Percentiles rank a stretch among this genome's conserved stretches.
phyloP scores from a whole-genome alignment of 2,888 invertebrate genomes.

The Nephrotoma guestfalica region DNA sequence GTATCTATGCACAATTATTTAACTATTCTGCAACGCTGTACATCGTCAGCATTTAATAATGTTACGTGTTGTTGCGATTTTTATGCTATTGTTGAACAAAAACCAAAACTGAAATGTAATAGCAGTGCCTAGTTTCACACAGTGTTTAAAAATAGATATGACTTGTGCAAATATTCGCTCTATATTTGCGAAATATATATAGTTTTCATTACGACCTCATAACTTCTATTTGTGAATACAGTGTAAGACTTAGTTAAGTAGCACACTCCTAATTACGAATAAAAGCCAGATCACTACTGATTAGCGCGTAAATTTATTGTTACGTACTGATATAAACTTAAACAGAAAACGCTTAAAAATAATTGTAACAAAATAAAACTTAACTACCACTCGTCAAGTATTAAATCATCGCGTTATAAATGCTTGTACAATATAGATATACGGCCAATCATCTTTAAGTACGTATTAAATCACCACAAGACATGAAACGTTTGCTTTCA shows the following conservation, averaged over 20 bases:
- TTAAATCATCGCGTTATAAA: neutral
- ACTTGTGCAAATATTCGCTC: neutral
- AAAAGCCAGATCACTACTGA: neutral
- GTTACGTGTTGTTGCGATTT: neutral
- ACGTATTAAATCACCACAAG: neutral
- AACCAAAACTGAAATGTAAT: neutral
- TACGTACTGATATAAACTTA: neutral
- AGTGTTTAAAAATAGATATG: neutral
- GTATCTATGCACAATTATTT: neutral
- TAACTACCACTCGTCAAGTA: neutral
- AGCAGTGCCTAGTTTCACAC: neutral
- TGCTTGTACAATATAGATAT: neutral
- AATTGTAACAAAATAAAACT: neutral
- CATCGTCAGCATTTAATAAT: neutral
- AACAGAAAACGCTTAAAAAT: neutral
- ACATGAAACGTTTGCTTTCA: neutral
- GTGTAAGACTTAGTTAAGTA: too few species aligned
- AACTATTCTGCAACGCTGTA: neutral
- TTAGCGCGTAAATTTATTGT: neutral
- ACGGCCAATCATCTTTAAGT: neutral
- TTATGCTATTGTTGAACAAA: neutral
- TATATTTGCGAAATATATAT: neutral
- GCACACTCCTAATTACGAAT: too few species aligned
- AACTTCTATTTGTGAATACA: too few species aligned
- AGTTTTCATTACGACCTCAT: neutral